Base-by-base conservation (phyloP, 2,797 vertebrate genomes). In the Syncerus caffer region DNA sequence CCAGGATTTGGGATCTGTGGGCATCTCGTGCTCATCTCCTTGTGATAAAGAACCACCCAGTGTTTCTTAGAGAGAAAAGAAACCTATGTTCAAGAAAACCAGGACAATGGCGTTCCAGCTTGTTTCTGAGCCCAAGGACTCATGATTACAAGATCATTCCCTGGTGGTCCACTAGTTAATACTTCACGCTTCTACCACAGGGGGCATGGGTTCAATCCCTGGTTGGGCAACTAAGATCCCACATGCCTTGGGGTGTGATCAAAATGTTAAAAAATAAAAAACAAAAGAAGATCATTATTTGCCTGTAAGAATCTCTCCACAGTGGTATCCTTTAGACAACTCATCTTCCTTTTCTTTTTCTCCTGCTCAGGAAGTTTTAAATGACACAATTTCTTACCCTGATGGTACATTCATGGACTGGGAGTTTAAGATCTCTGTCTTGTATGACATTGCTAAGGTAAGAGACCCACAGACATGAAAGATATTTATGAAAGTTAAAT, bases 381-480 rank as follows among this genome's bases (percentile, higher is more conserved):
- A 99, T 93, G 99, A 99, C 98, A 99, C 98, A 97, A 99, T 99
- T 98, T 99, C 99, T 60, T 99, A 99, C 94, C 99, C 99, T 21
- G 99, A 99, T 5, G 99, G 99, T 86, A 99, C 99, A 0, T 99
- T 99, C 98, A 99, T 99, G 99, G 99, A 99, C 85, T 99, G 99
- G 99, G 99, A 99, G 97, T 99, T 99, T 98, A 99, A 99, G 98
- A 99, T 99, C 98, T 99, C 99, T 0, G 99, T 99, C 97, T 99
- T 99, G 99, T 99, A 99, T 38, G 99, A 99, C 98, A 99, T 99
- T 93, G 99, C 99, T 94, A 99, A 99, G 99, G 99, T 99, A 98
- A 99, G 99, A 15, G 4, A 86, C 34, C 57, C 90, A 57, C 31
- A 96, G 60, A 90, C 31, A 83, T 6, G 51, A 50, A 90, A 92